Evolutionary conservation across 2,113 vertebrate species (phyloP), one percentile per base, ranked within the genome.

Genomic region (Eurypyga helias): DNA sequence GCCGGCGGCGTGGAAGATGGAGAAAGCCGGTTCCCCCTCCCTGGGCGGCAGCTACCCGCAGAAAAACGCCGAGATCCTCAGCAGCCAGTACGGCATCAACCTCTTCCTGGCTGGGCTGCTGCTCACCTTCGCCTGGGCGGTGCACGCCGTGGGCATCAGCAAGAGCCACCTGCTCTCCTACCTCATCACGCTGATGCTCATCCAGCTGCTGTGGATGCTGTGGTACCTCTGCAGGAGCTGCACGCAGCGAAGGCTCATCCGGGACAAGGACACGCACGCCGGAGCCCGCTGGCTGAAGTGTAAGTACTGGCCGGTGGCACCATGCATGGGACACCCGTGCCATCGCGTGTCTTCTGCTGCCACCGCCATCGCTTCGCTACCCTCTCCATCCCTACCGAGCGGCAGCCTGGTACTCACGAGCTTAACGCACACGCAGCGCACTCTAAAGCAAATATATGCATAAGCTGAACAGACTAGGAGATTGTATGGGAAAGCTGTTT

Each of bases 191-290:
- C 98, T 99, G 88, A 99, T 99, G 99, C 97, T 99, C 57, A 97
- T 99, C 76, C 99, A 99, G 98, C 97, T 99, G 96, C 83, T 98
- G 62, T 99, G 99, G 99, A 99, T 99, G 99, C 96, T 99, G 91
- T 99, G 99, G 99, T 99, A 99, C 98, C 98, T 99, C 83, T 98
- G 98, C 96, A 98, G 98, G 91, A 98, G 98, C 96, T 95, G 98
- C 90, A 98, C 98, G 28, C 98, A 97, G 69, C 98, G 98, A 78
- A 98, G 98, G 88, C 80, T 98, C 60, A 95, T 98, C 78, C 98
- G 97, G 4, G 99, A 98, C 86, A 99, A 98, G 91, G 99, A 99
- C 89, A 98, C 97, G 0, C 98, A 99, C 33, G 99, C 99, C 2
- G 99, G 99, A 34, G 99, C 99, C 45, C 98, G 98, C 87, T 99